Evolutionary conservation across 64 coral and sea anemone species (phyloP).

Genomic region (Acropora yongei): DNA sequence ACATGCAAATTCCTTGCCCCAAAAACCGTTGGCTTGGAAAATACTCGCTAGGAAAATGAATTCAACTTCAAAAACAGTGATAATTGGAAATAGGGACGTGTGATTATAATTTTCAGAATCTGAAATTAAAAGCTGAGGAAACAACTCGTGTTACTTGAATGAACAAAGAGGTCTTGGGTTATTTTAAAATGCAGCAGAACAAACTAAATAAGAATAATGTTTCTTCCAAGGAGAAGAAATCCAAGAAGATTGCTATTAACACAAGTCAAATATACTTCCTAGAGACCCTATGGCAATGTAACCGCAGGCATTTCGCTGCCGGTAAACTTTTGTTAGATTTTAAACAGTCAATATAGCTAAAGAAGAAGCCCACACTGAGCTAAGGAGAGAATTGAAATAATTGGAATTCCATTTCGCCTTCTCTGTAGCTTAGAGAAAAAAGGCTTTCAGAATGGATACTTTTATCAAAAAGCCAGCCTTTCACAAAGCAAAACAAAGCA

Average conservation of each 20-base stretch:
- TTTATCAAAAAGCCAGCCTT: not conserved
- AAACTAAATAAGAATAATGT: not conserved
- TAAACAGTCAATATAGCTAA: not conserved
- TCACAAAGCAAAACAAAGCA: not conserved
- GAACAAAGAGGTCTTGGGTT: not conserved
- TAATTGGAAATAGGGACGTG: not conserved
- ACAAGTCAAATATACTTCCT: not conserved
- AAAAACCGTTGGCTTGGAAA: not conserved
- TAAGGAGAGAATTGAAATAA: not conserved
- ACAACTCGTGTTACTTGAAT: not conserved
- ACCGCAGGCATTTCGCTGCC: not conserved
- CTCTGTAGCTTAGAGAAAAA: slow-evolving; percentile 11
- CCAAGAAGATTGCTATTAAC: not conserved
- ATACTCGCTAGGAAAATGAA: not conserved
- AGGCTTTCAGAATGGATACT: not conserved
- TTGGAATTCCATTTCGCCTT: slow-evolving; percentile 4
- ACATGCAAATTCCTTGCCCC: not conserved
- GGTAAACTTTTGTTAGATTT: not conserved
- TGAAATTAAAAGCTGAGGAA: slow-evolving; percentile 47
- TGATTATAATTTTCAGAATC: not conserved
- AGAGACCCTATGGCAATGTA: not conserved
- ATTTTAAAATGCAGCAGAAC: not conserved
- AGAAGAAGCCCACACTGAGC: not conserved
- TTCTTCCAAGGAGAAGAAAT: not conserved
- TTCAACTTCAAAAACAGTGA: not conserved